Percentiles rank a stretch among this genome's conserved stretches.
Conservation (phyloP, 2,888 invertebrate species). For the Pristionchus arcanus region DNA sequence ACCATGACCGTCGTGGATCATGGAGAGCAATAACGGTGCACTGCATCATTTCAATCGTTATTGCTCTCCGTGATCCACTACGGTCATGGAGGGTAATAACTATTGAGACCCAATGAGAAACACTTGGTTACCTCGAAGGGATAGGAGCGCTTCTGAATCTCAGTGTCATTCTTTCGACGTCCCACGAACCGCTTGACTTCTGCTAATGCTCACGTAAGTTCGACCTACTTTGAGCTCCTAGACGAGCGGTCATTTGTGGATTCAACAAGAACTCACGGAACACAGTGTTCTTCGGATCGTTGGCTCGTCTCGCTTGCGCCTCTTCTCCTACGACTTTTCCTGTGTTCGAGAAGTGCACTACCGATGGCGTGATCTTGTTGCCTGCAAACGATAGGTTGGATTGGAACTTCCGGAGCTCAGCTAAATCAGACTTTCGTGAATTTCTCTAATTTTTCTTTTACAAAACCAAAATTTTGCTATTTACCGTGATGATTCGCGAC, state of each 20-base stretch:
- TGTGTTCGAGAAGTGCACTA: not conserved
- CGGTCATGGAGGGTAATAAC: no score
- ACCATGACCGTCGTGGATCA: no score
- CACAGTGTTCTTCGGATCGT: not conserved
- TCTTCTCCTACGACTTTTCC: conserved; percentile 3
- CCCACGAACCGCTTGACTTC: conserved; percentile 8
- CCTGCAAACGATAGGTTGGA: not conserved
- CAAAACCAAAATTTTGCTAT: not conserved
- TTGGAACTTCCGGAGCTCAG: not conserved
- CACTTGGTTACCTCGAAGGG: not conserved
- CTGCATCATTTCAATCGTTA: no score
- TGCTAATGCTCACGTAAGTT: no score
- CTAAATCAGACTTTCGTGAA: not conserved
- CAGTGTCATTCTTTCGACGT: not conserved
- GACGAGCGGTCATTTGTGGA: no score
- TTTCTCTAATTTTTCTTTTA: not conserved
- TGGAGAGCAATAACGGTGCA: no score
- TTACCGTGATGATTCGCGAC: not conserved
- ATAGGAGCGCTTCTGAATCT: not conserved
- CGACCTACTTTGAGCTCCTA: no score
- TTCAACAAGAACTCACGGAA: not conserved
- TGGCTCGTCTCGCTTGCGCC: not conserved
- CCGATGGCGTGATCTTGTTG: not conserved
- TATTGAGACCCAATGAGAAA: no score
- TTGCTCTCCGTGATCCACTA: no score